Conservation (phyloP, 2,888 invertebrate species). For the Julus scanicus region DNA sequence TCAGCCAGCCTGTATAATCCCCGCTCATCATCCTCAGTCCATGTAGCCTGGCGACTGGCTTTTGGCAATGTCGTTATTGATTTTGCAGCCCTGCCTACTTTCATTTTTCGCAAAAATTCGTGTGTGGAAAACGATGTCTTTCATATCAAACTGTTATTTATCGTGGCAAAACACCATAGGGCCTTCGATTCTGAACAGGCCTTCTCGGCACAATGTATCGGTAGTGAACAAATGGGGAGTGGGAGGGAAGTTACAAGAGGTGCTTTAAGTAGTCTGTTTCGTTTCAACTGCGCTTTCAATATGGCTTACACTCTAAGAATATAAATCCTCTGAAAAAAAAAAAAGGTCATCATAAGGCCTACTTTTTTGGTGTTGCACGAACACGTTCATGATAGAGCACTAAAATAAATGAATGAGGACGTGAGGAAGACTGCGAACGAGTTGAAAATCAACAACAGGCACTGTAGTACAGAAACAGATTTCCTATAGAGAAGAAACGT, state of each 20-base stretch:
- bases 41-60: conserved; percentile 3
- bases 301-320: conserved; percentile 12
- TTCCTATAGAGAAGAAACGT: background rate
- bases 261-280: conserved; percentile 12
- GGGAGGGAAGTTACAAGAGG: background rate
- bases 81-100: background rate
- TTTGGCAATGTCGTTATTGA: conserved; percentile 29
- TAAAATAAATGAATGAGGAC: conserved; percentile 24
- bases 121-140: background rate
- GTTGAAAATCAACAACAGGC: conserved; percentile 11
- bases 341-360: conserved; percentile 7
- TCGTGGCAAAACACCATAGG: conserved; percentile 17
- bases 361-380: conserved; percentile 31
- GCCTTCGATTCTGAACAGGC: background rate
- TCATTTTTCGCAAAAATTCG: background rate
- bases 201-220: background rate
- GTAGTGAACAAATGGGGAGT: background rate
- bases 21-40: background rate
- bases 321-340: conserved; percentile 18
- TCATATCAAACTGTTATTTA: conserved; percentile 40
- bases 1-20: conserved; percentile 3
- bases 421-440: conserved; percentile 1
- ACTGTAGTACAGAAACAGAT: background rate
- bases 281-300: background rate
- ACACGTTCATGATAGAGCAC: background rate